These are phyloP conservation scores for Oryzias dopingdopingensis DNA, from an alignment of 2,797 vertebrate genomes.

Conservation along the genomic window DNA sequence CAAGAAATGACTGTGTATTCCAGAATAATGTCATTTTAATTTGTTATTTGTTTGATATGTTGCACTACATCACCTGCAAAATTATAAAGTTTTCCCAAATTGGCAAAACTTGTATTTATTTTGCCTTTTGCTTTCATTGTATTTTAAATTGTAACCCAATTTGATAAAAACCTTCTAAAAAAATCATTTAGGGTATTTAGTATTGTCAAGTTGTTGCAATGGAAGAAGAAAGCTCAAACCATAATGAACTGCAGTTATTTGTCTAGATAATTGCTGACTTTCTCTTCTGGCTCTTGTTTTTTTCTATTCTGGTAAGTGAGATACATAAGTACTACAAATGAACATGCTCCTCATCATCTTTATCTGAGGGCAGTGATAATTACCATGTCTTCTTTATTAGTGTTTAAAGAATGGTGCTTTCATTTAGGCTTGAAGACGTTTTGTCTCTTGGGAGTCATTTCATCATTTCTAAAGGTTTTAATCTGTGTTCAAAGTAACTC, in stretches of 20 bases:
- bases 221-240: too few species aligned
- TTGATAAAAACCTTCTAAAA: too few species aligned
- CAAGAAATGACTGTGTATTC: too few species aligned
- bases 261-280: slow-evolving; percentile 14
- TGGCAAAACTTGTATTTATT: too few species aligned
- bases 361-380: slow-evolving; percentile 44
- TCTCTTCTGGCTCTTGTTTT: slow-evolving; percentile 28
- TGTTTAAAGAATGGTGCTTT: slow-evolving; percentile 28
- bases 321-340: slow-evolving; percentile 33
- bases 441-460: slow-evolving; percentile 28
- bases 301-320: slow-evolving; percentile 55
- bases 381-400: slow-evolving; percentile 42
- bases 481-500: slow-evolving; percentile 19
- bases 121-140: too few species aligned
- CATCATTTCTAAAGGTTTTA: slow-evolving; percentile 33
- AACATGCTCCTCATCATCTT: slow-evolving; percentile 39
- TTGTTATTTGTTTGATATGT: too few species aligned
- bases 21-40: too few species aligned
- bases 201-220: too few species aligned
- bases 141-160: too few species aligned
- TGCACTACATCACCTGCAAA: too few species aligned
- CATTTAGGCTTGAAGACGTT: slow-evolving; percentile 1
- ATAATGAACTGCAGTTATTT: slow-evolving; percentile 10
- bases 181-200: too few species aligned
- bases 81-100: too few species aligned